Conservation (phyloP, 2,113 vertebrate genomes). For the Amphilophus citrinellus region DNA sequence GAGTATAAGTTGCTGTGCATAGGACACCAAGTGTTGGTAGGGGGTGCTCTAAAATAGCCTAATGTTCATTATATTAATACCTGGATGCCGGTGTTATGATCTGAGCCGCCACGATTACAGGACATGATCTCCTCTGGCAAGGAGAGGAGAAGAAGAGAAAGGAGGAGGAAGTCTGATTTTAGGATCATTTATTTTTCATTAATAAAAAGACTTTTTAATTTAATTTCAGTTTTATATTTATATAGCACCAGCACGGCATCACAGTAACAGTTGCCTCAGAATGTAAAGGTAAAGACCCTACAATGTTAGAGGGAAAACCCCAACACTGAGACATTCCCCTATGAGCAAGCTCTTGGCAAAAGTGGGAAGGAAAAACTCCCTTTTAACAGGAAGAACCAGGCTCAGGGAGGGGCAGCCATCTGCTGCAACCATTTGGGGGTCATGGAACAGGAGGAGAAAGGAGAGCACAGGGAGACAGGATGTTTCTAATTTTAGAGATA, state of each 20-base stretch:
- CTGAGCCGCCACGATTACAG: neutral
- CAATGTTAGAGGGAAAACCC: neutral
- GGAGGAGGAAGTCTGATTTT: neutral
- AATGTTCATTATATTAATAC: neutral
- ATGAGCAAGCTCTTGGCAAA: neutral
- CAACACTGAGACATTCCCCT: neutral
- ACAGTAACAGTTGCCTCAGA: neutral
- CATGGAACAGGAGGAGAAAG: neutral
- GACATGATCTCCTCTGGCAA: neutral
- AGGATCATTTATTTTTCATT: neutral
- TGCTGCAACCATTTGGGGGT: neutral
- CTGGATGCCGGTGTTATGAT: neutral
- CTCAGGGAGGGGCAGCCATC: neutral
- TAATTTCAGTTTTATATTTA: neutral
- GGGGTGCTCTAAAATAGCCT: neutral
- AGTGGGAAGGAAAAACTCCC: neutral
- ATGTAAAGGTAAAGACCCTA: neutral
- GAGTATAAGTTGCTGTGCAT: neutral
- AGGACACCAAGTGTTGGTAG: neutral
- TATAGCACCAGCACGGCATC: neutral
- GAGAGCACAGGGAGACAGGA: neutral
- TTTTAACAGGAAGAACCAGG: neutral
- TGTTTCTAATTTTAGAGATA: neutral
- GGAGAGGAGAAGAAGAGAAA: neutral
- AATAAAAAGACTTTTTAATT: neutral